Percentiles rank a stretch among this genome's conserved stretches.
Conservation (phyloP, 2,888 invertebrate genomes). For the Lapara coniferarum region DNA sequence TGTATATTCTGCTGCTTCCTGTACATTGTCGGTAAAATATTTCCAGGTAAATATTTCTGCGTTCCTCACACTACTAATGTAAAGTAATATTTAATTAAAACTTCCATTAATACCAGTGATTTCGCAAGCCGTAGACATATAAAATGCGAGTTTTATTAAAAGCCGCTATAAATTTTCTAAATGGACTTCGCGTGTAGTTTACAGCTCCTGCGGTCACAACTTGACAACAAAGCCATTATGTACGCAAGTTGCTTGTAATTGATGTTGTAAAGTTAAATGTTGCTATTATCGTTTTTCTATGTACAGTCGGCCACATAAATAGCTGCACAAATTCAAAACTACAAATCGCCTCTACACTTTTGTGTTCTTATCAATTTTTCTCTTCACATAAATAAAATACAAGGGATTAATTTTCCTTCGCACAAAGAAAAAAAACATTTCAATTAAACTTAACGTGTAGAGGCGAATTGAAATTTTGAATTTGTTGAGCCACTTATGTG, state of each 20-base stretch:
- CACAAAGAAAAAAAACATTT: too few species aligned
- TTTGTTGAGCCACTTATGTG: too few species aligned
- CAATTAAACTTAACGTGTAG: too few species aligned
- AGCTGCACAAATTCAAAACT: too few species aligned
- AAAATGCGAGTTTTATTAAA: constrained; percentile 39
- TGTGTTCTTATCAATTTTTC: too few species aligned
- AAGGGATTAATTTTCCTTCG: too few species aligned
- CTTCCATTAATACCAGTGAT: constrained; percentile 34
- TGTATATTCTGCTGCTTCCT: too few species aligned
- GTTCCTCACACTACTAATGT: background rate
- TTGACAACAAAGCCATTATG: constrained; percentile 28
- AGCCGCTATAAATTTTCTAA: constrained; percentile 43
- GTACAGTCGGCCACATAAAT: background rate
- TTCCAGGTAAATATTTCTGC: background rate
- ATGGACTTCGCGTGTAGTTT: constrained; percentile 46
- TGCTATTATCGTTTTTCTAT: constrained; percentile 25
- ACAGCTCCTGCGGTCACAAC: constrained; percentile 33
- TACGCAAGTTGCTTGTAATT: constrained; percentile 30
- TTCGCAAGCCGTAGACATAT: constrained; percentile 33
- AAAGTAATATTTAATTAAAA: constrained; percentile 22
- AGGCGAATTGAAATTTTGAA: too few species aligned
- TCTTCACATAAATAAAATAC: too few species aligned
- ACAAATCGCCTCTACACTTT: too few species aligned
- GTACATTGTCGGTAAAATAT: too few species aligned
- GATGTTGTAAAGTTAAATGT: constrained; percentile 28